Conservation (phyloP, 2,888 invertebrate species). For the Mantis religiosa region DNA sequence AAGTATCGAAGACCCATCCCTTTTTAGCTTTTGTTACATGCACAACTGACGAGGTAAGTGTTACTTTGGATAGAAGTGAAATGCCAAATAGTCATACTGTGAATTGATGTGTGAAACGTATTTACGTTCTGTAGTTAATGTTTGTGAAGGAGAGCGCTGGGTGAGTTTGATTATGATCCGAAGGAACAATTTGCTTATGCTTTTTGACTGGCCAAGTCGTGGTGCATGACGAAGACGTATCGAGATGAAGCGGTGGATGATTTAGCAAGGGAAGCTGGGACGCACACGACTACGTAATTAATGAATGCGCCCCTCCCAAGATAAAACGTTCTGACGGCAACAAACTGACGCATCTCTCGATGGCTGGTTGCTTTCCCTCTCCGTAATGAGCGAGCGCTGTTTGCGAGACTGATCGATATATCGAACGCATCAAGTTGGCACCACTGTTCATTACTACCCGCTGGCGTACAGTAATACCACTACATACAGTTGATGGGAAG, state of each 20-base stretch:
- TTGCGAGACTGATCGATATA: background rate
- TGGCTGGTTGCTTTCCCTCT: background rate
- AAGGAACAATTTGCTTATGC: no score
- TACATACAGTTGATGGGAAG: background rate
- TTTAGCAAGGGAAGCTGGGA: background rate
- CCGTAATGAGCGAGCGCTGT: background rate
- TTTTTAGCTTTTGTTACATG: no score
- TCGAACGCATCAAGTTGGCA: background rate
- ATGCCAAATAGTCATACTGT: no score
- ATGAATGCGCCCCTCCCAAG: background rate
- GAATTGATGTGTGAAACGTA: no score
- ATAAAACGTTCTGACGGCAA: background rate
- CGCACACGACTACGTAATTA: background rate
- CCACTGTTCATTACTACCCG: background rate
- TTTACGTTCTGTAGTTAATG: no score
- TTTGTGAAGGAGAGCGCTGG: no score
- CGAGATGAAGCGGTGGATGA: background rate
- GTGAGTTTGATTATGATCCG: no score
- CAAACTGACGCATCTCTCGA: background rate
- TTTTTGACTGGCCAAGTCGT: no score
- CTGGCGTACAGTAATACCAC: background rate
- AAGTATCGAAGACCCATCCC: no score
- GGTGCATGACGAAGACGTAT: no score
- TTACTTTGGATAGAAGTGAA: no score
- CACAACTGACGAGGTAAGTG: no score